Evolutionary conservation across 2,113 vertebrate species (phyloP), one percentile per base, ranked within the genome.

Genomic region (Colinus virginianus): DNA sequence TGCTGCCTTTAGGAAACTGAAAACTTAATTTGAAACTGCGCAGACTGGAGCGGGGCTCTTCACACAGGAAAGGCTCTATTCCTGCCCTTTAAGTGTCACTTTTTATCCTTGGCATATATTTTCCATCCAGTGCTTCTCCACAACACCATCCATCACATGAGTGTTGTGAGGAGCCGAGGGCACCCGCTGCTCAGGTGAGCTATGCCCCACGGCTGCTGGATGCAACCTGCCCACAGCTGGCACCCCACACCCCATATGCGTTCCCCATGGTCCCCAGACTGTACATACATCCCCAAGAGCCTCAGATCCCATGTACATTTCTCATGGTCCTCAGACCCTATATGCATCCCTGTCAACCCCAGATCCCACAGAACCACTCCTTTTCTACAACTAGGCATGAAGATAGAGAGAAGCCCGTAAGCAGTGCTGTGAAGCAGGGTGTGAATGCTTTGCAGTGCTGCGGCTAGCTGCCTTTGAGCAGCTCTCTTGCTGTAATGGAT

Each of bases 1-100:
- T 96, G 95, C 87, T 94, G 94, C 96, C 94, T 96, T 93, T 91
- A 89, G 93, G 94, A 96, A 94, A 93, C 89, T 18, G 71, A 95
- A 96, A 95, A 92, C 94, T 96, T 92, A 91, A 92, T 95, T 91
- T 95, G 94, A 93, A 94, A 64, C 72, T 78, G 82, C 89, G 43
- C 63, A 64, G 72, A 34, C 67, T 62, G 2, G 14, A 94, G 88
- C 56, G 20, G 71, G 91, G 87, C 87, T 96, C 88, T 88, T 93
- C 87, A 75, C 69, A 81, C 2, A 36, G 85, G 93, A 79, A 91
- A 93, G 59, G 87, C 46, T 95, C 94, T 93, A 70, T 85, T 85
- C 76, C 82, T 94, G 93, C 79, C 87, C 84, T 85, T 80, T 83
- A 82, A 95, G 56, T 26, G 87, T 59, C 78, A 36, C 64, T 89